A percentile compares a stretch with the other conserved stretches of the same genome.
Evolutionary conservation across 2,113 vertebrate genomes (phyloP).

Genomic region (Petrocephalus microphthalmus): DNA sequence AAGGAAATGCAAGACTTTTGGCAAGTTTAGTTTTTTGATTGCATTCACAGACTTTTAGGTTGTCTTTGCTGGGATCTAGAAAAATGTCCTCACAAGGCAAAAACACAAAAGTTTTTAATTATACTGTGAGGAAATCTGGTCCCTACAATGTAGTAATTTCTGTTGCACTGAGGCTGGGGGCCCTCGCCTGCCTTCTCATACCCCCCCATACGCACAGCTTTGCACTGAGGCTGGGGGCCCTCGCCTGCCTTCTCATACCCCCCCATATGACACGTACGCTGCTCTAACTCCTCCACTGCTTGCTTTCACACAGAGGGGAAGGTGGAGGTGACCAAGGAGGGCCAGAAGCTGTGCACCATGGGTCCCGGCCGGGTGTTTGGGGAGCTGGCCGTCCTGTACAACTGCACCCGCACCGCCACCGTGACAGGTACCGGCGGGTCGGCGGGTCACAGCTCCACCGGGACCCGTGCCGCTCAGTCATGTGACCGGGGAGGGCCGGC

Average conservation of each 20-base stretch:
- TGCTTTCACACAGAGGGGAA: constrained; percentile 56
- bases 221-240: too few relatives aligned
- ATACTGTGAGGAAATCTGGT: not conserved
- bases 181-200: too few relatives aligned
- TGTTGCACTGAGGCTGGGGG: too few relatives aligned
- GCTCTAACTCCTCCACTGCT: constrained; percentile 5
- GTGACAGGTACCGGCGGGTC: constrained; percentile 53
- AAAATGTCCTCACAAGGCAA: not conserved
- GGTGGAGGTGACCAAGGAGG: constrained; percentile 57
- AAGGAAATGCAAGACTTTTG: not conserved
- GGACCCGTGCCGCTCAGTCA: constrained; percentile 4
- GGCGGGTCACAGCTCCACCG: not conserved
- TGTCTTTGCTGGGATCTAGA: not conserved
- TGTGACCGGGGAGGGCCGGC: not conserved
- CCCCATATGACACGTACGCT: not conserved
- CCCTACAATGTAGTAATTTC: not conserved
- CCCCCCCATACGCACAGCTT: too few relatives aligned
- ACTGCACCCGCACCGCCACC: constrained; percentile 52
- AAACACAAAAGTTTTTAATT: not conserved
- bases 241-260: too few relatives aligned
- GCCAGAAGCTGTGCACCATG: constrained; percentile 51
- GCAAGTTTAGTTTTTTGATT: not conserved
- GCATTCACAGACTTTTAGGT: not conserved
- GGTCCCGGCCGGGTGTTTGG: constrained; percentile 58
- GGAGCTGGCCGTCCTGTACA: constrained; percentile 62